Base-by-base conservation (phyloP, 2,113 vertebrate species). In the Taurulus bubalis region DNA sequence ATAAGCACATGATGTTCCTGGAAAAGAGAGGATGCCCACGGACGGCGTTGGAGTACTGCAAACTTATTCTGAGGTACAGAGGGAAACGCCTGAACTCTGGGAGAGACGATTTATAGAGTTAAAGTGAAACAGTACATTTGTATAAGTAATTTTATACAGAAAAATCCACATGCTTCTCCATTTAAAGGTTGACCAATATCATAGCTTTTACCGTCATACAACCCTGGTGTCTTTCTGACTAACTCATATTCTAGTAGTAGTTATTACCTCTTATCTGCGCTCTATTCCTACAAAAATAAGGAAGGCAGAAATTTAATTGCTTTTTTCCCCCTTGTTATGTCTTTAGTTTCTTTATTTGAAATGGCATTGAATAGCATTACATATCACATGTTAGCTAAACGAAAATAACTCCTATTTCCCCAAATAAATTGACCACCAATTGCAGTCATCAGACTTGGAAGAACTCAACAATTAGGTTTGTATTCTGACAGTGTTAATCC, bases 11-110 rank as follows among this genome's bases (percentile, higher is more conserved):
- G 96, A 95, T 95, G 91, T 99, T 98, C 76, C 92, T 99, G 84
- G 98, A 99, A 94, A 99, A 96, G 90, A 95, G 98, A 76, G 98
- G 98, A 26, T 99, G 98, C 82, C 97, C 97, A 3, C 95, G 98
- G 26, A 99, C 98, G 0, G 97, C 98, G 2, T 92, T 99, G 87
- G 98, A 99, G 87, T 98, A 96, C 95, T 99, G 97, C 94, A 99
- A 97, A 90, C 95, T 99, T 28, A 97, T 99, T 68, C 91, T 99
- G 51, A 98, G 98, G 98, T 99, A 82, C 65, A 70, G 53, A 68
- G 36, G 30, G 2, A 63, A 47, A 70, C 32, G 4, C 26, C 45
- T 0, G 36, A 75, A 5, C 1, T 38, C 45, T 51, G 10, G 22
- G 20, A 78, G 18, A 30, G 6, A 56, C 2, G 0, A 42, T 8